These are phyloP conservation scores for Aphrophora alni DNA, from an alignment of 2,888 invertebrate genomes.

Conservation along the genomic window DNA sequence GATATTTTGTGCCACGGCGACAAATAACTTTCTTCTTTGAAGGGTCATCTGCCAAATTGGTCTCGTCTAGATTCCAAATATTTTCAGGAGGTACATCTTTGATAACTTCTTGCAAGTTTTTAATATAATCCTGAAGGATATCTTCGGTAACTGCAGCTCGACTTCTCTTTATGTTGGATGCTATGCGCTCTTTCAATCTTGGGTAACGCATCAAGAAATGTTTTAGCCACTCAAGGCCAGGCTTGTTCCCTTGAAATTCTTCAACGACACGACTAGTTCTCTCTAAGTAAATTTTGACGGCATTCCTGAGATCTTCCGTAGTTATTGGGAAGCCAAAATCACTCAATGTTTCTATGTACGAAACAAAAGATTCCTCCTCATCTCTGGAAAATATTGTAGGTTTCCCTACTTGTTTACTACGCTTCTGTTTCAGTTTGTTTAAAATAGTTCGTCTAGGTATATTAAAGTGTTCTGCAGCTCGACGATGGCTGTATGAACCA, in stretches of 20 bases:
- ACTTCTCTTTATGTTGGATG: constrained; percentile 35
- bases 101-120: constrained; percentile 12
- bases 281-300: neutral
- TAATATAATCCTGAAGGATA: constrained; percentile 18
- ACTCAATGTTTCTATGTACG: neutral
- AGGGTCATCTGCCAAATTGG: constrained; percentile 31
- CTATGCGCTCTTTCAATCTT: constrained; percentile 12
- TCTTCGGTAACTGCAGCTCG: constrained; percentile 28
- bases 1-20: constrained; percentile 10
- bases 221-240: constrained; percentile 32
- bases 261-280: neutral
- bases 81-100: constrained; percentile 9
- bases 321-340: constrained; percentile 6
- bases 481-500: neutral
- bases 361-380: neutral
- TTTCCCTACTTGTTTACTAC: neutral
- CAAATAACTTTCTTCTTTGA: constrained; percentile 18
- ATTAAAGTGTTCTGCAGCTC: neutral
- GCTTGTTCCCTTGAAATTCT: neutral
- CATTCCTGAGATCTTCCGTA: neutral
- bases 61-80: constrained; percentile 30
- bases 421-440: neutral
- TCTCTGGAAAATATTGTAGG: neutral
- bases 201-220: constrained; percentile 27
- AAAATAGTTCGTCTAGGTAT: constrained; percentile 22